A percentile compares a stretch with the other conserved stretches of the same genome.
phyloP scores from a whole-genome alignment of 2,888 invertebrate genomes.

The Laspeyria flexula region DNA sequence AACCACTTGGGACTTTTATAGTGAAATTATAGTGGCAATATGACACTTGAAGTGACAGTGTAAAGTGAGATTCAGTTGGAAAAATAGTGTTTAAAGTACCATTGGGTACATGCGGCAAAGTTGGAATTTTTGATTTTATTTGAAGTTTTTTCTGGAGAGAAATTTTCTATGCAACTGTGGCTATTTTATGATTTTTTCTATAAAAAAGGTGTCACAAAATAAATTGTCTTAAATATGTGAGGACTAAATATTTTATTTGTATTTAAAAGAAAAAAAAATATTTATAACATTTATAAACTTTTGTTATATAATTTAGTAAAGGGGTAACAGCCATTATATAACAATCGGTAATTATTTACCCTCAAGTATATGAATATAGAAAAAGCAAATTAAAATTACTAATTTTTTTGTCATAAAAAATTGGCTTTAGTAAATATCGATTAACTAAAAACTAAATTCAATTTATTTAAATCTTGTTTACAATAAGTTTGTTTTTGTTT shows the following conservation, averaged over 20 bases:
- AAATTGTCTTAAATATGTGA: not conserved
- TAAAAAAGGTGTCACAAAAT: not conserved
- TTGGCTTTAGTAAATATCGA: too few species aligned
- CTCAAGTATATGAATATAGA: too few species aligned
- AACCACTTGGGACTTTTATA: slow-evolving; percentile 32
- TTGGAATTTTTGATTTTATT: not conserved
- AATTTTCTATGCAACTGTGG: not conserved
- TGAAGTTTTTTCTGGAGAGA: not conserved
- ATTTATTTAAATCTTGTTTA: too few species aligned
- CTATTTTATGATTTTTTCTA: not conserved
- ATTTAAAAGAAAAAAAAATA: not conserved
- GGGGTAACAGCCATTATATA: too few species aligned
- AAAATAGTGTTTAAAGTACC: slow-evolving; percentile 31
- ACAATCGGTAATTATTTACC: too few species aligned
- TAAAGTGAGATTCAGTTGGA: slow-evolving; percentile 27
- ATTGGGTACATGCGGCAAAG: not conserved
- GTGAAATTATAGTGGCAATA: slow-evolving; percentile 44
- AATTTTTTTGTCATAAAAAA: too few species aligned
- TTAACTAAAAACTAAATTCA: too few species aligned
- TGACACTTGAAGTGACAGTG: slow-evolving; percentile 31
- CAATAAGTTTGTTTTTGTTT: too few species aligned
- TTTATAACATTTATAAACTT: too few species aligned
- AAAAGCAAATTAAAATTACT: too few species aligned
- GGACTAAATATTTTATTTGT: not conserved
- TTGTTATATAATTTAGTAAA: too few species aligned